A percentile compares a stretch with the other conserved stretches of the same genome.
Evolutionary conservation across 2,797 vertebrate genomes (phyloP).

Genomic region (Typhlichthys subterraneus): DNA sequence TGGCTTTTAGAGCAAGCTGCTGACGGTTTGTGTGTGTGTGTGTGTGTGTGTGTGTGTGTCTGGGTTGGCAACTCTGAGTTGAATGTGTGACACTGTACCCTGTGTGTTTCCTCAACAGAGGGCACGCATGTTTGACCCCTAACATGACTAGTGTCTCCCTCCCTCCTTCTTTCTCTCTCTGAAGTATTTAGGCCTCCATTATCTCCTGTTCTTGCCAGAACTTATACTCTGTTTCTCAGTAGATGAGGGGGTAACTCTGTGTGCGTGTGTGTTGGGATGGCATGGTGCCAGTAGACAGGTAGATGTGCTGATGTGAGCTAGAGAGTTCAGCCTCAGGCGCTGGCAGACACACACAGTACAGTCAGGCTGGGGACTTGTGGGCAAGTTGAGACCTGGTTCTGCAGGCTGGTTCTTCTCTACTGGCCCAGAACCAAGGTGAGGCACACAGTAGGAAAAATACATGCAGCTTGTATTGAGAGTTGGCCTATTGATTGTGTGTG

Average conservation of each 20-base stretch:
- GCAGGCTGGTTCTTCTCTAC: constrained; percentile 52
- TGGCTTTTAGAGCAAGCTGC: constrained; percentile 65
- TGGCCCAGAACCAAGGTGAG: constrained; percentile 54
- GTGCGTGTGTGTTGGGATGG: constrained; percentile 45
- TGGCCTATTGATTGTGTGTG: too few species aligned
- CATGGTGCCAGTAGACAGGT: constrained; percentile 69
- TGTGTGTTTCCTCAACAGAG: constrained; percentile 32
- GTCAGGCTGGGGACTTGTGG: constrained; percentile 73
- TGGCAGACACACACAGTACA: constrained; percentile 48
- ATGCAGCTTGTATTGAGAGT: constrained; percentile 16
- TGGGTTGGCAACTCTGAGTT: background rate
- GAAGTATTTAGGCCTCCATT: constrained; percentile 34
- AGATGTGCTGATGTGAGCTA: constrained; percentile 64
- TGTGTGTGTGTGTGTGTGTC: constrained; percentile 2
- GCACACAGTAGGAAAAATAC: constrained; percentile 43
- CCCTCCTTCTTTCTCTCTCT: constrained; percentile 25
- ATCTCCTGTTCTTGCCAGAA: constrained; percentile 10
- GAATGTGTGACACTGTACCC: constrained; percentile 44
- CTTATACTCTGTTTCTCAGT: constrained; percentile 6
- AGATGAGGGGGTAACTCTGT: constrained; percentile 44
- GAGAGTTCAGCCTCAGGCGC: constrained; percentile 48
- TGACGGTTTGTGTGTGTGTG: constrained; percentile 45
- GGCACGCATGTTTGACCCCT: constrained; percentile 61
- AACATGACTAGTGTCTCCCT: constrained; percentile 25
- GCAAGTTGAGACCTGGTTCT: constrained; percentile 81